Base-by-base conservation (phyloP, 2,888 invertebrate species). In the Nymphalis urticae region DNA sequence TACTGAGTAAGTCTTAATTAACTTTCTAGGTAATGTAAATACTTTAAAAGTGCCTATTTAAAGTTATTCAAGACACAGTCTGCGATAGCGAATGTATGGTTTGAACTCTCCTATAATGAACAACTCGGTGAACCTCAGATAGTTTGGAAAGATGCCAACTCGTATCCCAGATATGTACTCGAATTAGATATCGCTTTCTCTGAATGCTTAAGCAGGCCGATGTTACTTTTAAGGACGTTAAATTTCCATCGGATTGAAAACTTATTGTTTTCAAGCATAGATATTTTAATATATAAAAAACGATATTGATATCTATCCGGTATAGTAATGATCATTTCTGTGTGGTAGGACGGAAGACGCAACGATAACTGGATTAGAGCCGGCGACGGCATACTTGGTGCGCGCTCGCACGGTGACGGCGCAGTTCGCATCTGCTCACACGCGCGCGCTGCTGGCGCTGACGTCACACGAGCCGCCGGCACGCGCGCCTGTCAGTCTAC, bases 401-500 rank as follows among this genome's bases (percentile, higher is more conserved):
- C 82, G 92, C 9, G 91, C 92, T 9, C 82, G 89, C 13, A 92
- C 92, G 0, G 82, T 92, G 50, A 92, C 92, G 1, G 86, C 89
- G 0, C 92, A 92, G 73, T 92, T 92, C 73, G 86, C 89, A n/a
- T 92, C 92, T 0, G 80, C 87, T 2, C 89, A 92, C 69, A 92
- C 92, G 0, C 81, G 92, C 48, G 90, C 92, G 13, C 73, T 92
- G 24, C 80, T 92, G 2, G 92, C 92, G 1, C 72, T 92, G 62
- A 92, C 92, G 0, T 78, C 88, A 50, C 92, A 92, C 66, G 92
- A 92, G 62, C 92, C 92, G 10, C 92, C 92, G 21, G 84, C 92
- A 2, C 79, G 91, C 7, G 86, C 92, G 4, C 92, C 92, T 0
- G 77, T 89, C 48, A 84, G 85, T 51, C 81, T 92, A 1, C 81